Conservation (phyloP, 2,113 vertebrate genomes). For the Muntiacus muntjak region DNA sequence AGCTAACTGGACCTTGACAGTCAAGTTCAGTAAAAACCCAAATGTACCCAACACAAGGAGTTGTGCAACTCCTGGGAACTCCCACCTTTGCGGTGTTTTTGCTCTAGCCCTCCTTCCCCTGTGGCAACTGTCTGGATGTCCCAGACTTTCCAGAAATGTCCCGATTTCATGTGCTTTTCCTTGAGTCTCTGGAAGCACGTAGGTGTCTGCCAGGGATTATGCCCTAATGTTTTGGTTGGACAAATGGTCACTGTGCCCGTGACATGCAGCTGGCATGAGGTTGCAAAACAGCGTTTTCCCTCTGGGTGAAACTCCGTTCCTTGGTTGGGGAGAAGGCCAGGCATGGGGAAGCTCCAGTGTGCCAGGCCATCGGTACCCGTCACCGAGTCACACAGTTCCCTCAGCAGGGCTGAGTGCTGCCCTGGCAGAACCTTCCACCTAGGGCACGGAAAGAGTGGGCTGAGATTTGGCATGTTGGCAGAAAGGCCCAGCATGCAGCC, state of each 20-base stretch:
- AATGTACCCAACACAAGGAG: not conserved
- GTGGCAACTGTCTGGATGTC: not conserved
- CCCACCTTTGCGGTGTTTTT: not conserved
- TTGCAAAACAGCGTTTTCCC: not conserved
- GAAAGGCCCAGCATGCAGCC: not conserved
- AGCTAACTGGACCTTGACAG: slow-evolving; percentile 2
- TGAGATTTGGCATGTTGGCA: not conserved
- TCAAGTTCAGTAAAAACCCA: slow-evolving; percentile 51
- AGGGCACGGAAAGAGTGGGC: not conserved
- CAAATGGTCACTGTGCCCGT: slow-evolving; percentile 10
- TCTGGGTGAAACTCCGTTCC: not conserved
- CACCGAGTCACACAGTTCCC: not conserved
- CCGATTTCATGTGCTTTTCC: slow-evolving; percentile 20
- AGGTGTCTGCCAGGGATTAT: slow-evolving; percentile 9
- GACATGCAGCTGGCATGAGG: not conserved
- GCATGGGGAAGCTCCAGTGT: not conserved
- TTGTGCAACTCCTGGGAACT: not conserved
- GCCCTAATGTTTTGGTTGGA: slow-evolving; percentile 20
- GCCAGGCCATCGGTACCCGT: not conserved
- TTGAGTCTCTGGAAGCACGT: slow-evolving; percentile 38
- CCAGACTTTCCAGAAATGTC: slow-evolving; percentile 43
- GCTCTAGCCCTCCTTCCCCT: slow-evolving; percentile 8
- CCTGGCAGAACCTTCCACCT: not conserved
- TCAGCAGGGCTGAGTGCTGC: not conserved
- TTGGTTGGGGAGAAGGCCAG: not conserved